Evolutionary conservation across 1,140 invertebrate genomes (phyloP).

Genomic region (Pissodes strobi): DNA sequence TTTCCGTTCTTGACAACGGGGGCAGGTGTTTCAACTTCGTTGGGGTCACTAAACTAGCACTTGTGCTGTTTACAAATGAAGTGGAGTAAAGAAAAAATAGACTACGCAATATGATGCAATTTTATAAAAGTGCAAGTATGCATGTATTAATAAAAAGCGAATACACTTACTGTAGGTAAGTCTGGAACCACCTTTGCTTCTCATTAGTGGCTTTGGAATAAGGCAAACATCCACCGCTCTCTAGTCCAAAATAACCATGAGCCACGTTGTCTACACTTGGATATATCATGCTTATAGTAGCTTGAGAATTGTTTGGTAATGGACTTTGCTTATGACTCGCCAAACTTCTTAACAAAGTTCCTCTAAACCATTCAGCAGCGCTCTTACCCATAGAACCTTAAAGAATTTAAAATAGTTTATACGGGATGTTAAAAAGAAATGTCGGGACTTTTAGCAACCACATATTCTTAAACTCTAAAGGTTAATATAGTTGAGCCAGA

Average conservation of each 20-base stretch:
- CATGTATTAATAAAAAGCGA: no score
- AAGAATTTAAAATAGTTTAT: background rate
- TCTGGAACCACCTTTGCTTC: slow-evolving; percentile 85
- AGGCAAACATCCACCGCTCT: slow-evolving; percentile 87
- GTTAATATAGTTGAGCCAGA: no score
- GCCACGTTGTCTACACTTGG: slow-evolving; percentile 80
- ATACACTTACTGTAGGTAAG: slow-evolving; percentile 78
- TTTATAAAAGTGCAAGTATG: no score
- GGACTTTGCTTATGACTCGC: slow-evolving; percentile 58
- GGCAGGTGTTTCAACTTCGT: no score
- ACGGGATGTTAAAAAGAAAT: no score
- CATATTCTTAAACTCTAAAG: no score
- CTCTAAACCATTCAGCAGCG: slow-evolving; percentile 70
- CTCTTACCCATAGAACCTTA: slow-evolving; percentile 61
- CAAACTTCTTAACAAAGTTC: slow-evolving; percentile 68
- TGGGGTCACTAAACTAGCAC: no score
- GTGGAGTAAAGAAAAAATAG: no score
- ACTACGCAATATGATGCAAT: no score
- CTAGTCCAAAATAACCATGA: slow-evolving; percentile 79
- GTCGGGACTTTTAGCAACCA: no score
- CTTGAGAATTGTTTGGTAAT: slow-evolving; percentile 44
- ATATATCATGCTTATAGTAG: slow-evolving; percentile 62
- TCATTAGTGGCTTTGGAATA: slow-evolving; percentile 77
- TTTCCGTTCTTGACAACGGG: no score
- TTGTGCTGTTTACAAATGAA: no score